Percentiles rank a stretch among this genome's conserved stretches.
Evolutionary conservation across 2,113 vertebrate species (phyloP).

Genomic region (Antechinus flavipes): DNA sequence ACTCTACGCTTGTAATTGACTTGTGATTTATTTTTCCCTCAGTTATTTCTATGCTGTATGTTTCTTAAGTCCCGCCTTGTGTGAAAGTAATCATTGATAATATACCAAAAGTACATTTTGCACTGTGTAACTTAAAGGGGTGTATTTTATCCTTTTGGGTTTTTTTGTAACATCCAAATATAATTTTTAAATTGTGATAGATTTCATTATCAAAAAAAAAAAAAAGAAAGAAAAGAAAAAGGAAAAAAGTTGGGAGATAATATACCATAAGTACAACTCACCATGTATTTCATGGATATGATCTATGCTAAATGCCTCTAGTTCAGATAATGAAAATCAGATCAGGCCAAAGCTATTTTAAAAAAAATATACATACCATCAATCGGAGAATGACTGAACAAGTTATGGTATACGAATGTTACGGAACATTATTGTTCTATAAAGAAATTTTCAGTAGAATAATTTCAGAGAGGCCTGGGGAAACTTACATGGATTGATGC

Average conservation of each 20-base stretch:
- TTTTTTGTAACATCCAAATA: slow-evolving; percentile 75
- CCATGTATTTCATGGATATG: background rate
- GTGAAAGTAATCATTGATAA: background rate
- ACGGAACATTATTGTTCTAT: no score
- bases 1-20: no score
- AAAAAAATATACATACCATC: no score
- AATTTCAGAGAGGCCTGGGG: no score
- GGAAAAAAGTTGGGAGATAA: no score
- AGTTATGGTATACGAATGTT: no score
- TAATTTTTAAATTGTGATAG: slow-evolving; percentile 71
- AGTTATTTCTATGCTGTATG: background rate
- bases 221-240: no score
- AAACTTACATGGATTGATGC: no score
- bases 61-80: no score
- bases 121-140: slow-evolving; percentile 82
- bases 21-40: background rate
- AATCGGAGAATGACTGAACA: no score
- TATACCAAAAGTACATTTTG: slow-evolving; percentile 71
- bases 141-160: slow-evolving; percentile 71
- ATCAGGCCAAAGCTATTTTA: background rate
- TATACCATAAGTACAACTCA: background rate
- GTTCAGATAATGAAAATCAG: background rate
- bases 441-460: no score
- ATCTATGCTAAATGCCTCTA: background rate
- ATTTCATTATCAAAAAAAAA: slow-evolving; percentile 52